A percentile compares a stretch with the other conserved stretches of the same genome.
These are phyloP conservation scores for Sylvia borin DNA, from an alignment of 2,797 vertebrate species.

Conservation along the genomic window DNA sequence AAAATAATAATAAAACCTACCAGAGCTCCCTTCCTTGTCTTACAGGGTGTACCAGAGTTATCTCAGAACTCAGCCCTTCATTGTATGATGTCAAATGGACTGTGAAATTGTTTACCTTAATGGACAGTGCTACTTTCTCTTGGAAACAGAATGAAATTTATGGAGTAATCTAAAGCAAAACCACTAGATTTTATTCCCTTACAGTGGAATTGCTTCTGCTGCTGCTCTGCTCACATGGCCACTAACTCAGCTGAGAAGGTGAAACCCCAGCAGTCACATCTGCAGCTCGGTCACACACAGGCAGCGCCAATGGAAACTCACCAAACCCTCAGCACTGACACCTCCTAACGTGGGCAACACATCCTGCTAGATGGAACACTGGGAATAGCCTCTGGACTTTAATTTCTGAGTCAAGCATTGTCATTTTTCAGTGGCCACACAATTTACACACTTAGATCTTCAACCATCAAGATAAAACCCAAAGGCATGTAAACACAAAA, in stretches of 20 bases:
- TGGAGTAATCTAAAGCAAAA: constrained; percentile 6
- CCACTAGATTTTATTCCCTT: background rate
- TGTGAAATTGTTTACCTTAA: constrained; percentile 63
- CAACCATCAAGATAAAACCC: background rate
- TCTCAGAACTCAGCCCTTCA: constrained; percentile 16
- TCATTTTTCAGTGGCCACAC: background rate
- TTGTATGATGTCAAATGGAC: background rate
- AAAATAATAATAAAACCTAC: background rate
- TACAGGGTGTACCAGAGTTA: background rate
- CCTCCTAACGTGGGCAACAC: fast-evolving
- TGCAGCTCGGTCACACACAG: fast-evolving
- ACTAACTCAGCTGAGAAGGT: background rate
- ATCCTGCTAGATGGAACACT: background rate
- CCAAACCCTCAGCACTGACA: background rate
- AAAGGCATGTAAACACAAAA: background rate
- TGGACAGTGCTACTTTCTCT: constrained; percentile 8
- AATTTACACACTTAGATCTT: background rate
- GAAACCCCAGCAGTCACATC: background rate
- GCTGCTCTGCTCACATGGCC: background rate
- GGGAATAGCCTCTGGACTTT: background rate
- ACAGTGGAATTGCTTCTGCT: background rate
- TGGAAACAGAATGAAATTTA: constrained; percentile 24
- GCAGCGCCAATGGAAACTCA: fast-evolving
- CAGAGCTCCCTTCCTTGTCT: background rate
- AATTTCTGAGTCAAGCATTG: background rate